Base-by-base conservation (phyloP, 2,113 vertebrate genomes). In the Notothenia coriiceps region DNA sequence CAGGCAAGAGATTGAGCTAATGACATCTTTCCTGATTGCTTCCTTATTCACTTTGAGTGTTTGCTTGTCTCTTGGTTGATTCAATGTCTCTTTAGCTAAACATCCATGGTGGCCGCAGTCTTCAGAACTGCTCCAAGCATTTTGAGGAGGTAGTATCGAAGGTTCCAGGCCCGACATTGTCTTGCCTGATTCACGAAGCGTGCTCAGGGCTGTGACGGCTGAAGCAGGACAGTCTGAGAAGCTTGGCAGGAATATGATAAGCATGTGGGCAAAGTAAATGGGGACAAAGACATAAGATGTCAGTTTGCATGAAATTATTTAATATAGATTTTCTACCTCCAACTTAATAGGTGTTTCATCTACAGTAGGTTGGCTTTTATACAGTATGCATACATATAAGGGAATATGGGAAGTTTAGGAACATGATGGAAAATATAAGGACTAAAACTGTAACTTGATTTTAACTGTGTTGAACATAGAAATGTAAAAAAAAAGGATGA, bases 101-200 rank as follows among this genome's bases (percentile, higher is more conserved):
- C 12, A 61, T 95, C 67, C 80, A 86, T 67, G 95, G 96, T 78
- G 95, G 94, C 9, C 57, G 77, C 40, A 96, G 93, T 93, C 93
- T 96, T 33, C 93, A 94, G 91, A 95, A 94, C 91, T 93, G 90
- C 83, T 95, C 96, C 56, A 86, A 87, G 76, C 89, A 92, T 52
- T 97, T 97, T 90, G 87, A 92, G 68, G 94, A 94, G 15, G 40
- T 61, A 25, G n/a, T 22, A 40, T 88, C 92, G 13, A 77, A 93
- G 77, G 83, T 81, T 46, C 95, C 95, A 15, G 96, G 96, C 70
- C 96, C 56, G 96, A 96, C 77, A 33, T 93, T 65, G 79, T 88
- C 3, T 56, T 14, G 72, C 82, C 78, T 22, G 29, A 70, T 77
- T 52, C 50, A 43, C 61, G 74, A 44, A 74, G 74, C 14, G 29